These are phyloP conservation scores for Otolemur garnettii DNA, from an alignment of 2,113 vertebrate species.

Conservation along the genomic window DNA sequence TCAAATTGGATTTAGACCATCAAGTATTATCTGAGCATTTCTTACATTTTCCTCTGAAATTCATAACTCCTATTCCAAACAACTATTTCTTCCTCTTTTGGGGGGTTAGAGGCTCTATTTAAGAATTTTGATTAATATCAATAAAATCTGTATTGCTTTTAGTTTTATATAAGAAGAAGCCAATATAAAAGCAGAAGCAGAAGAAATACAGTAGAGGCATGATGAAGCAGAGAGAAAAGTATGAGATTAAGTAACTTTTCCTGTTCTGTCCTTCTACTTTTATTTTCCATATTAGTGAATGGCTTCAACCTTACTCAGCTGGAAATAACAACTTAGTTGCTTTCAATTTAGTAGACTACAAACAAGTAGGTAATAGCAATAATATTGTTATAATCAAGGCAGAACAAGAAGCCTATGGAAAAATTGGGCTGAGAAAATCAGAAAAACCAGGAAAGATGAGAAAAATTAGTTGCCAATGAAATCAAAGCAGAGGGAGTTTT, in stretches of 20 bases:
- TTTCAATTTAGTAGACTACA: neutral
- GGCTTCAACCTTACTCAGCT: neutral
- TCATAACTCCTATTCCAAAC: neutral
- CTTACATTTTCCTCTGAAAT: neutral
- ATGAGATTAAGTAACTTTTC: neutral
- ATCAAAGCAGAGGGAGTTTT: neutral
- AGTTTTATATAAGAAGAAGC: neutral
- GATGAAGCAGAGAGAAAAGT: neutral
- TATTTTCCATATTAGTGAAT: neutral
- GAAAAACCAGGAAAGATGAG: neutral
- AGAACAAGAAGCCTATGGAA: neutral
- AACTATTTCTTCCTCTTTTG: neutral
- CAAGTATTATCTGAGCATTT: neutral
- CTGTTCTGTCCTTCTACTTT: neutral
- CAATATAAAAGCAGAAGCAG: neutral
- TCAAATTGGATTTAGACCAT: neutral
- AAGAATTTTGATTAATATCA: conserved; percentile 42
- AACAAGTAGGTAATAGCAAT: neutral
- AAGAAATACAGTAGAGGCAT: neutral
- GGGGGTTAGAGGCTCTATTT: neutral
- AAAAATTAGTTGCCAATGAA: neutral
- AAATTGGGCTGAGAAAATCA: neutral
- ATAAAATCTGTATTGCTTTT: neutral
- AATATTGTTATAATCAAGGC: neutral
- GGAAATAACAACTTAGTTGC: neutral